A percentile compares a stretch with the other conserved stretches of the same genome.
These are phyloP conservation scores for Kradibia gibbosae DNA, from an alignment of 1,140 invertebrate genomes.

Conservation along the genomic window DNA sequence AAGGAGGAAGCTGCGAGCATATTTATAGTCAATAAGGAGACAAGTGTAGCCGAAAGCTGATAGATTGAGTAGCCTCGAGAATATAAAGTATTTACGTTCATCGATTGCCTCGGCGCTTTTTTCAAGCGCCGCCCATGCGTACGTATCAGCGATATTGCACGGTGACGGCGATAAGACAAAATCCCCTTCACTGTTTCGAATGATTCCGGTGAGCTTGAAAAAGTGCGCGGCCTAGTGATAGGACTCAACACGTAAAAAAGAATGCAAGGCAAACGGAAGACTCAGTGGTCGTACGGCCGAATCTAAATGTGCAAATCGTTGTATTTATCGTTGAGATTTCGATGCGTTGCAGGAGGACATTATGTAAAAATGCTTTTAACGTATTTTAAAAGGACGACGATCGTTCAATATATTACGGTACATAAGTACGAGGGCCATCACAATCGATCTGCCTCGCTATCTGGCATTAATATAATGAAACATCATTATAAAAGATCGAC, in stretches of 20 bases:
- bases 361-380: no score
- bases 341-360: background rate
- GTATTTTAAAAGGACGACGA: no score
- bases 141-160: background rate
- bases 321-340: background rate
- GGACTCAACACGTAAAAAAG: conserved; percentile 1
- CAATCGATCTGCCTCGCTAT: background rate
- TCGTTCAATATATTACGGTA: no score
- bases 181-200: conserved; percentile 24
- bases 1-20: background rate
- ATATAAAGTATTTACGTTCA: conserved; percentile 31
- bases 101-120: background rate
- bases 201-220: background rate
- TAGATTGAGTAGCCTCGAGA: conserved; percentile 29
- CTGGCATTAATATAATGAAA: no score
- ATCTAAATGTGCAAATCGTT: background rate
- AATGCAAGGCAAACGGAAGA: background rate
- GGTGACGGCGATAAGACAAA: conserved; percentile 46
- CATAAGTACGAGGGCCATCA: background rate
- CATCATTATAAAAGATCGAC: no score
- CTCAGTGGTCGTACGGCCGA: background rate
- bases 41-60: conserved; percentile 36
- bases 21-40: conserved; percentile 41
- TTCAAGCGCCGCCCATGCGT: background rate
- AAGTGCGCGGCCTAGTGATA: background rate